Evolutionary conservation across 2,113 vertebrate genomes (phyloP), one percentile per base, ranked within the genome.

Genomic region (Gila orcuttii): DNA sequence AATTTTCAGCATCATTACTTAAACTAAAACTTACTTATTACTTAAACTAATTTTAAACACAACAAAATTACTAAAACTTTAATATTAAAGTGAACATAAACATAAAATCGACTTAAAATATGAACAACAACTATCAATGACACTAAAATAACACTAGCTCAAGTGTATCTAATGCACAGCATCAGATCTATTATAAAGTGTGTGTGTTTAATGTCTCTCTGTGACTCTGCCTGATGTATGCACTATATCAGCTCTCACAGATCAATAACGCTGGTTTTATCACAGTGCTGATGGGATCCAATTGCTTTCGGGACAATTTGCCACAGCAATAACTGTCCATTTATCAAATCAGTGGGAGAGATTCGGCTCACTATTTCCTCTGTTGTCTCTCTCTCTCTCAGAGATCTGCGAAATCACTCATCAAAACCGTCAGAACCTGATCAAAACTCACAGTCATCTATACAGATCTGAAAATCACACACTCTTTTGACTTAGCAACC

Each of bases 241-340:
- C 96, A 96, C 95, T 96, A 96, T 96, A 98, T 97, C 97, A 97
- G 96, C 96, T 97, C 95, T 94, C 93, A 94, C 93, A 95, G 95
- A 99, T 98, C 97, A 96, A 98, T 99, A 98, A 91, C 93, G 90
- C 92, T 96, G 95, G 94, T 95, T 97, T 97, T 96, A 96, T 93
- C 79, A 89, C 91, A 89, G 89, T 91, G 93, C 95, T 94, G 96
- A 81, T 81, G 91, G 93, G 96, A 95, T 96, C 87, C 94, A 96
- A 96, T 96, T 95, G 96, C 96, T 96, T 97, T 96, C 95, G 94
- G 94, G 95, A 95, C 96, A 96, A 96, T 97, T 97, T 96, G 95
- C 95, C 95, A 96, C 91, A 84, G 96, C 96, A 96, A 97, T 97
- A 96, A 96, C 96, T 94, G 94, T 93, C 95, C 96, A 95, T 96